These are phyloP conservation scores for Cylindroiulus punctatus DNA, from an alignment of 2,888 invertebrate species.

Conservation along the genomic window DNA sequence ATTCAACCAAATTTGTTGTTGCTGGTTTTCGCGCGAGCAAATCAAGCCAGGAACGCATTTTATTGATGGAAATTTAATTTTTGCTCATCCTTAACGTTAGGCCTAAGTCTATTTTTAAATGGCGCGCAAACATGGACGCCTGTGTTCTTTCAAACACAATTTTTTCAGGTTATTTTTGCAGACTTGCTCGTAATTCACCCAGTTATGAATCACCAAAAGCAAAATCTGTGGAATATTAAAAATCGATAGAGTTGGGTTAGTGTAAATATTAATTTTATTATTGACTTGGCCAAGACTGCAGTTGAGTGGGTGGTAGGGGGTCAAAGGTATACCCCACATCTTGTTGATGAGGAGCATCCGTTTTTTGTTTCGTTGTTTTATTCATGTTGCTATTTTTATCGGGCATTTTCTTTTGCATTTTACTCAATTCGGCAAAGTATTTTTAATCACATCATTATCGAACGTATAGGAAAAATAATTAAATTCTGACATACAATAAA, in stretches of 20 bases:
- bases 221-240: no score
- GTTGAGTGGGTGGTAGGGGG: background rate
- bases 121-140: conserved; percentile 22
- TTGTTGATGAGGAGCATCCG: background rate
- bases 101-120: conserved; percentile 19
- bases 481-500: no score
- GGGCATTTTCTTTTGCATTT: background rate
- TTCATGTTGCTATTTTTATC: background rate
- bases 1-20: background rate
- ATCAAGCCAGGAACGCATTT: background rate
- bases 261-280: background rate
- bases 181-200: background rate
- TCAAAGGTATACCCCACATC: background rate
- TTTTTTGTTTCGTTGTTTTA: background rate
- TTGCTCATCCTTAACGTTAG: background rate
- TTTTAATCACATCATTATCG: background rate
- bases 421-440: background rate
- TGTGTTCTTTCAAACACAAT: background rate
- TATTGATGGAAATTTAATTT: background rate
- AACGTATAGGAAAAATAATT: background rate
- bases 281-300: background rate
- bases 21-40: background rate
- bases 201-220: background rate
- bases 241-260: no score
- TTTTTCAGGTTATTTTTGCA: background rate